Evolutionary conservation across 2,888 invertebrate species (phyloP).

Genomic region (Dasypogon diadema): DNA sequence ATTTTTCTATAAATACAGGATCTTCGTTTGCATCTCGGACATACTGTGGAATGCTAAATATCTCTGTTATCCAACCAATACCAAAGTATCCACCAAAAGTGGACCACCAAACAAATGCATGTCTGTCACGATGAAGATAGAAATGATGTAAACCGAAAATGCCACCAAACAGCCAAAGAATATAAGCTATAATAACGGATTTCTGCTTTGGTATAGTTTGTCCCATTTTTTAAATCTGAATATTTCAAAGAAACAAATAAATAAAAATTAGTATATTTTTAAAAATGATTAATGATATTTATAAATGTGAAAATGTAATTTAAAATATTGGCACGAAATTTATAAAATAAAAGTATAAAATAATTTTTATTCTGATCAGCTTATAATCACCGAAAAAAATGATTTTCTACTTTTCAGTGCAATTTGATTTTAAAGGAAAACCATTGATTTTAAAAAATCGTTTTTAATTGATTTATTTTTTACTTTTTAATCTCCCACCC

Average conservation of each 20-base stretch:
- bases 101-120: conserved; percentile 91
- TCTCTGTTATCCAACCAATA: conserved; percentile 87
- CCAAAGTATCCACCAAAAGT: conserved; percentile 87
- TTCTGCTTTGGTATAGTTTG: conserved; percentile 66
- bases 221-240: conserved; percentile 2
- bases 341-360: too few species aligned
- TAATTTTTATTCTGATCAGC: too few species aligned
- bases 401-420: too few species aligned
- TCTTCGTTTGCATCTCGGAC: conserved; percentile 86
- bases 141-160: conserved; percentile 91
- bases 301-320: too few species aligned
- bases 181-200: conserved; percentile 78
- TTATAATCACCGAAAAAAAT: too few species aligned
- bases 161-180: conserved; percentile 90
- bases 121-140: conserved; percentile 88
- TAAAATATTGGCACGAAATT: too few species aligned
- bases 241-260: background rate
- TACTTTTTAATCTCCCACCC: too few species aligned
- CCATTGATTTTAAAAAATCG: too few species aligned
- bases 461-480: too few species aligned
- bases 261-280: background rate
- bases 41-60: conserved; percentile 86
- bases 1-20: conserved; percentile 75
- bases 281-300: background rate
- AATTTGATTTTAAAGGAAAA: too few species aligned